Evolutionary conservation across 2,113 vertebrate genomes (phyloP), one percentile per base, ranked within the genome.

Genomic region (Lutjanus erythropterus): DNA sequence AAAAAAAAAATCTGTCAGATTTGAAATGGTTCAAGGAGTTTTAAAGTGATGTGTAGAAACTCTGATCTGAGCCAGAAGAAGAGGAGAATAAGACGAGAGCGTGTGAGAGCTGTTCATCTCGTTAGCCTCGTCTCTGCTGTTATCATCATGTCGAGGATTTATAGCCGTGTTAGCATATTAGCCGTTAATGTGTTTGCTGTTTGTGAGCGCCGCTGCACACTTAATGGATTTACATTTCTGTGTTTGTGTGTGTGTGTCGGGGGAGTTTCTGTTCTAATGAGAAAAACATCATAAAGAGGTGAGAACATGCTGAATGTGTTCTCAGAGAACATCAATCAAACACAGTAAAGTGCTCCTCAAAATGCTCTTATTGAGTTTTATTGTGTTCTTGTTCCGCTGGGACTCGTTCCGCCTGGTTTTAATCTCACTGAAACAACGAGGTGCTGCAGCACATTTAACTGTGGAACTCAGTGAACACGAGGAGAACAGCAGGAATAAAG

Each of bases 151-250:
- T 37, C 27, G 15, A 6, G 65, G 61, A 75, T 75, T 75, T 56
- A 53, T 75, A 15, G 41, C 62, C 19, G 21, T 7, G 52, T 65
- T 64, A 47, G 74, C 52, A 47, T 47, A 70, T 78, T 78, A 78
- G 55, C 55, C 11, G 18, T 18, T 69, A 78, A 78, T 70, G 75
- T 78, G 65, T 39, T 78, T 69, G 23, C 31, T 41, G 41, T 31
- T 37, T 23, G 9, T 9, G 9, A 5, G 16, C 5, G 10, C 42
- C 33, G 41, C 42, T 6, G 60, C 21, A 25, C 29, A 7, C 33
- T 14, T 69, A 69, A 78, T 70, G 75, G 66, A 77, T 21, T 41
- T 35, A 47, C 31, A 49, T 35, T 29, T 1, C 7, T 39, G 7
- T n/a, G n/a, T n/a, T n/a, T 25, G 64, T 47, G 73, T 56, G 10